These are phyloP conservation scores for Natrix natrix DNA, from an alignment of 2,797 vertebrate species.

Conservation along the genomic window DNA sequence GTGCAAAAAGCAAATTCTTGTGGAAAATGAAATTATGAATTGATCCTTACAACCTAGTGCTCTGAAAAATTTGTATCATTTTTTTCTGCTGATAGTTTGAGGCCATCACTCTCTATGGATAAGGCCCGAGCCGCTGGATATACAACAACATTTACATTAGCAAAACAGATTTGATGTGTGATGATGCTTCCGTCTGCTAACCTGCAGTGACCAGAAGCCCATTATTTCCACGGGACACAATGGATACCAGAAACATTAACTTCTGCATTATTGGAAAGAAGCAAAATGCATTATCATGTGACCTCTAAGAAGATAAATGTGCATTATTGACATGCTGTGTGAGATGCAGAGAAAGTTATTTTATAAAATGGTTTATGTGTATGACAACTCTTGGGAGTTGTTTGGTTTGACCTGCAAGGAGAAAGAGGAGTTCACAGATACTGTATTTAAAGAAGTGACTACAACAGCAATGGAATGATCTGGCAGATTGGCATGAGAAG, in stretches of 20 bases:
- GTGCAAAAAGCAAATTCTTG: conserved; percentile 58
- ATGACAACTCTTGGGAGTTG: conserved; percentile 50
- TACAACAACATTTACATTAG: conserved; percentile 64
- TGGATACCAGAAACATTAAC: conserved; percentile 66
- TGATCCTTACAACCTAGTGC: conserved; percentile 58
- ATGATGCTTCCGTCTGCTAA: conserved; percentile 56
- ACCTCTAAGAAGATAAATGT: conserved; percentile 65
- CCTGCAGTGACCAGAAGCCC: conserved; percentile 62
- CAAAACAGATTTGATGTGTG: conserved; percentile 55
- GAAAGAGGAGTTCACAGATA: conserved; percentile 26
- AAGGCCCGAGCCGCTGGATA: conserved; percentile 37
- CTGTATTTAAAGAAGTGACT: conserved; percentile 43
- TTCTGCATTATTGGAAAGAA: conserved; percentile 55
- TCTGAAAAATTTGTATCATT: conserved; percentile 43
- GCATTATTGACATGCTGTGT: conserved; percentile 50
- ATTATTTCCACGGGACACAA: conserved; percentile 70
- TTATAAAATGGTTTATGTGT: conserved; percentile 51
- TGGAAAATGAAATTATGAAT: conserved; percentile 58
- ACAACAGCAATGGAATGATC: conserved; percentile 3
- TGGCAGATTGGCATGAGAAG: conserved; percentile 18
- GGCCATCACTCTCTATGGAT: conserved; percentile 46
- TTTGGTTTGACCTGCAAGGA: conserved; percentile 61
- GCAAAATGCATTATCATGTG: conserved; percentile 67
- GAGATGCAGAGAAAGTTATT: conserved; percentile 45
- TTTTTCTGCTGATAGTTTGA: conserved; percentile 52